Evolutionary conservation across 2,888 invertebrate genomes (phyloP), one percentile per base, ranked within the genome.

Genomic region (Microctonus hyperodae): DNA sequence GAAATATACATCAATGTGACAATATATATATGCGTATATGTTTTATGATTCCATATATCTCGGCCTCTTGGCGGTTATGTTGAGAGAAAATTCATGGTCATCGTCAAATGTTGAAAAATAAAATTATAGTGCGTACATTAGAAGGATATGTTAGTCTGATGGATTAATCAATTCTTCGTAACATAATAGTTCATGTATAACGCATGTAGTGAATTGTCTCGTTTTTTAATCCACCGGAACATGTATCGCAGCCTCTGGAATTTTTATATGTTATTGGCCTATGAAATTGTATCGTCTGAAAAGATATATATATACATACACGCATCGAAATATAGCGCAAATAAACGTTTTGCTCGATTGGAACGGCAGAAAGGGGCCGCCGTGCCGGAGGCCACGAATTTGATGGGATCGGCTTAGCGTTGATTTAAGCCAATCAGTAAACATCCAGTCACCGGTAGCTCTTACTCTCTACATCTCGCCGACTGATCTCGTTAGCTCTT

Each of bases 371-470:
- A 77, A 79, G 77, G 78, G 78, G 75, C 76, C 74, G 76, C 74
- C 67, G 23, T 28, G 56, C 66, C 65, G 35, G 64, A 70, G 76
- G 77, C 75, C 77, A 76, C 74, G 72, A 72, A 71, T 74, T 73
- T 74, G 78, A 82, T 83, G 81, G 82, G 82, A 83, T 83, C 83
- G 80, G 83, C 83, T 83, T 83, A 83, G 74, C 81, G 81, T 75
- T 82, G 83, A 83, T 83, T 83, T 83, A 83, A 83, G 83, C 83
- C 83, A 83, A 83, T 83, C 81, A 77, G 79, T 76, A 83, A 83
- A 83, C 81, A 83, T 73, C 71, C 77, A 76, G 78, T 77, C 78
- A 77, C 78, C 78, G 76, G 76, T 55, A 50, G 64, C 64, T 67
- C 59, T 65, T 33, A 66, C 65, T 66, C 76, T 72, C 76, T 74